Evolutionary conservation across 2,888 invertebrate genomes (phyloP).

Genomic region (Sinodicranocentrus sp.): DNA sequence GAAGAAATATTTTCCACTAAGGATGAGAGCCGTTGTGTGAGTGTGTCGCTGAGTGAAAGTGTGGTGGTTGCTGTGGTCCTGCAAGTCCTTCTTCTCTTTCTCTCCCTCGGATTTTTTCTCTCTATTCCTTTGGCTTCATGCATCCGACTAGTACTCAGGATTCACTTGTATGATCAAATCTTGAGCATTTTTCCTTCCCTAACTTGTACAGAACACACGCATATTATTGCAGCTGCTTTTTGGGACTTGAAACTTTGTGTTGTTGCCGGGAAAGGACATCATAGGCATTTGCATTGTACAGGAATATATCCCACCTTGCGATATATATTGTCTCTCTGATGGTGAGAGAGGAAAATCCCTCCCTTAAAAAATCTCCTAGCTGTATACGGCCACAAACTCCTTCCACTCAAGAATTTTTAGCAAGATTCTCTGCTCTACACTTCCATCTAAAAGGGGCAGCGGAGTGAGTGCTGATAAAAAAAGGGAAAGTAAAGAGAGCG

Average conservation of each 20-base stretch:
- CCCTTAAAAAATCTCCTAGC: too few species aligned
- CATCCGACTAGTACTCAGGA: background rate
- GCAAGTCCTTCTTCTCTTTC: slow-evolving; percentile 44
- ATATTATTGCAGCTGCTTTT: background rate
- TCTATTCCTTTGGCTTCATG: background rate
- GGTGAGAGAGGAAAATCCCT: too few species aligned
- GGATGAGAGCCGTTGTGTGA: slow-evolving; percentile 5
- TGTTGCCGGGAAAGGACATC: too few species aligned
- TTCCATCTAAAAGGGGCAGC: slow-evolving; percentile 4
- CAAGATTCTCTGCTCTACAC: background rate
- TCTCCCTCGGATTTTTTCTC: too few species aligned
- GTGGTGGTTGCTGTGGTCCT: slow-evolving; percentile 61
- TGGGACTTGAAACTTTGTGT: too few species aligned
- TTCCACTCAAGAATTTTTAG: too few species aligned
- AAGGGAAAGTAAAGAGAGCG: background rate
- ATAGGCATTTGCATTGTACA: too few species aligned
- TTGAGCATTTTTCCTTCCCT: background rate
- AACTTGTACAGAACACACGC: background rate
- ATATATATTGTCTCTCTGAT: too few species aligned
- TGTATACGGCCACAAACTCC: too few species aligned
- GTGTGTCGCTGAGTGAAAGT: slow-evolving; percentile 52
- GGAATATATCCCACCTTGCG: too few species aligned
- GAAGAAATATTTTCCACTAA: slow-evolving; percentile 16
- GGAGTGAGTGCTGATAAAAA: slow-evolving; percentile 19
- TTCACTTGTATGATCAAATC: background rate